Conservation (phyloP, 2,113 vertebrate species). For the Microtus ochrogaster region DNA sequence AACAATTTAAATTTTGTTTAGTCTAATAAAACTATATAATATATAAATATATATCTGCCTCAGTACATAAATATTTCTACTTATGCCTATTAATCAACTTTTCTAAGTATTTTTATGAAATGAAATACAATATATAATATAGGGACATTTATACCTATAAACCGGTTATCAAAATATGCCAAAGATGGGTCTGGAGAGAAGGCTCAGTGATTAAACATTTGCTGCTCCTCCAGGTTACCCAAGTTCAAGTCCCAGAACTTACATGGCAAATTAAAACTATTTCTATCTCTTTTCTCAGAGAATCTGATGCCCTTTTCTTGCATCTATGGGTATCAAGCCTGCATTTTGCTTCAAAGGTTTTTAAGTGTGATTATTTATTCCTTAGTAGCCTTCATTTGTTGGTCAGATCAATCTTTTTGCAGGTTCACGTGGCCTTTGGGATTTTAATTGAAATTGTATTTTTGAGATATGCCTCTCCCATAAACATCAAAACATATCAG, state of each 20-base stretch:
- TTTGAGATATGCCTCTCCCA: background rate
- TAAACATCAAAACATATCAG: no score
- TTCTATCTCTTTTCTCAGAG: background rate
- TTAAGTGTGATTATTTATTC: background rate
- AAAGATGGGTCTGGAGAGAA: background rate
- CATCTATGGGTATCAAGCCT: background rate
- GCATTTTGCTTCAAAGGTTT: background rate
- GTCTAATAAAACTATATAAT: background rate
- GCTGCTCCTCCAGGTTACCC: background rate
- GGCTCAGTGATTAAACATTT: background rate
- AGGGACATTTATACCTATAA: background rate
- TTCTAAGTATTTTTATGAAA: conserved; percentile 2
- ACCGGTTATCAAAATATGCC: background rate
- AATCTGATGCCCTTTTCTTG: background rate
- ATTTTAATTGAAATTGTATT: no score
- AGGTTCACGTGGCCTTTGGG: accelerated
- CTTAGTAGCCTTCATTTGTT: no score
- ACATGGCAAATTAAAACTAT: background rate
- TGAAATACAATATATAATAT: background rate
- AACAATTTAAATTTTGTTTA: background rate
- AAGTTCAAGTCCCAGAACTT: background rate
- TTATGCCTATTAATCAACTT: background rate
- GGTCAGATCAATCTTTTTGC: background rate
- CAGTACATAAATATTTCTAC: background rate
- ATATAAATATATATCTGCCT: no score